phyloP scores from a whole-genome alignment of 2,797 vertebrate genomes.

The Enteromius trimaculatus region DNA sequence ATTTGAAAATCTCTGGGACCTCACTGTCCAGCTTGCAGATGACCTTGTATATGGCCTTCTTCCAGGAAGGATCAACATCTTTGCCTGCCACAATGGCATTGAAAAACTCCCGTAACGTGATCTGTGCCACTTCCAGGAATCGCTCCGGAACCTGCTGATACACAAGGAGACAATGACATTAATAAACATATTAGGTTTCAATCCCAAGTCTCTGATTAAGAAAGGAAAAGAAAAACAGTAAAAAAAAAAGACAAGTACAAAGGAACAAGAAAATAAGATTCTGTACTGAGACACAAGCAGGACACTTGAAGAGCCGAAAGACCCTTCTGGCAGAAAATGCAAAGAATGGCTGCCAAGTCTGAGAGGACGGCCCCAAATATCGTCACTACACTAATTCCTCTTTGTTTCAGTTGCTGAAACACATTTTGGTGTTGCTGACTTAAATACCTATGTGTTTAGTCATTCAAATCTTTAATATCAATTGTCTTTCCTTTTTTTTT shows the following conservation, averaged over 20 bases:
- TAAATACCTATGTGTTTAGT: background rate
- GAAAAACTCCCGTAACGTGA: conserved; percentile 99
- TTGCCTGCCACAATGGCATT: conserved; percentile 99
- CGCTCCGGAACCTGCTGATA: conserved; percentile 96
- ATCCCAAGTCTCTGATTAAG: conserved; percentile 78
- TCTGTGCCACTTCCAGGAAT: conserved; percentile 99
- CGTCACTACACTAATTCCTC: conserved; percentile 14
- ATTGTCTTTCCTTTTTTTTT: background rate
- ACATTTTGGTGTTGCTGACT: conserved; percentile 4
- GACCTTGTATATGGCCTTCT: conserved; percentile 99
- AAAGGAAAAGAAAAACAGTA: conserved; percentile 69
- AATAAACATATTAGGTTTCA: conserved; percentile 87
- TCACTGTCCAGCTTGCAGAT: conserved; percentile 99
- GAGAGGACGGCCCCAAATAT: conserved; percentile 29
- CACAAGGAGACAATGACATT: conserved; percentile 87
- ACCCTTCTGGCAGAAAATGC: conserved; percentile 8
- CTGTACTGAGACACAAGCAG: background rate
- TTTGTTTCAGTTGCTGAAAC: conserved; percentile 40
- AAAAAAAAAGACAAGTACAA: conserved; percentile 65
- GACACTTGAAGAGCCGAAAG: background rate
- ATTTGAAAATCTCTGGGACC: conserved; percentile 99
- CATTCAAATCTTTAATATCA: background rate
- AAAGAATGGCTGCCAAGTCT: conserved; percentile 15
- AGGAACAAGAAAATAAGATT: conserved; percentile 8
- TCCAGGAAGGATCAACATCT: conserved; percentile 99